Percentiles rank a stretch among this genome's conserved stretches.
Evolutionary conservation across 2,888 invertebrate species (phyloP).

Genomic region (Toxonevra muliebris): DNA sequence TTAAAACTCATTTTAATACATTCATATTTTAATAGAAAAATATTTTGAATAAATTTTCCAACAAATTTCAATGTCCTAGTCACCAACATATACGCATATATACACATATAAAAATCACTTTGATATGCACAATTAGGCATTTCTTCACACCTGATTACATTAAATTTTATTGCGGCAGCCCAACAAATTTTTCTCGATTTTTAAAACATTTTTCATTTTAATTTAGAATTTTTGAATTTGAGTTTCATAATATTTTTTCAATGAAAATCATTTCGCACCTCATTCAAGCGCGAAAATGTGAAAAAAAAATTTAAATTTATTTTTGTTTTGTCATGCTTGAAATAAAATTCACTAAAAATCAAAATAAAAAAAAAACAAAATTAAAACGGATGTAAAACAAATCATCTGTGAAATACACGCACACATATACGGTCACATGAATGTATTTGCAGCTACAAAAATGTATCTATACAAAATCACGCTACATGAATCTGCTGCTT

Average conservation of each 20-base stretch:
- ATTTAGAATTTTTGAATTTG: background rate
- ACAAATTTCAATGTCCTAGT: too few species aligned
- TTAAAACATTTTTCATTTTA: background rate
- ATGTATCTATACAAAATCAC: background rate
- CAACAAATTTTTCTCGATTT: constrained; percentile 12
- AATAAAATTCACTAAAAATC: background rate
- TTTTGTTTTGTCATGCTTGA: background rate
- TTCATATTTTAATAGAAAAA: too few species aligned
- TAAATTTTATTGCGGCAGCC: constrained; percentile 17
- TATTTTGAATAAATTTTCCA: constrained; percentile 15
- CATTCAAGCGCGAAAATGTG: constrained; percentile 37
- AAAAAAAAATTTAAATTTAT: background rate
- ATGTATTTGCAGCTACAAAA: background rate
- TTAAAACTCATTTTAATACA: too few species aligned
- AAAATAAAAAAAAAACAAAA: too few species aligned
- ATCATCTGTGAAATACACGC: too few species aligned
- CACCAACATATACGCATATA: background rate
- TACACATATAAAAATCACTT: constrained; percentile 5
- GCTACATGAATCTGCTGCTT: background rate
- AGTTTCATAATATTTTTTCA: constrained; percentile 2
- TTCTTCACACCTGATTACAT: constrained; percentile 41
- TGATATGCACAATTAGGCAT: constrained; percentile 31
- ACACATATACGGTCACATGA: background rate
- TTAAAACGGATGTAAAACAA: too few species aligned
- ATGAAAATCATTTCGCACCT: constrained; percentile 48